phyloP scores from a whole-genome alignment of 2,797 vertebrate species.

The Chrosomus eos region DNA sequence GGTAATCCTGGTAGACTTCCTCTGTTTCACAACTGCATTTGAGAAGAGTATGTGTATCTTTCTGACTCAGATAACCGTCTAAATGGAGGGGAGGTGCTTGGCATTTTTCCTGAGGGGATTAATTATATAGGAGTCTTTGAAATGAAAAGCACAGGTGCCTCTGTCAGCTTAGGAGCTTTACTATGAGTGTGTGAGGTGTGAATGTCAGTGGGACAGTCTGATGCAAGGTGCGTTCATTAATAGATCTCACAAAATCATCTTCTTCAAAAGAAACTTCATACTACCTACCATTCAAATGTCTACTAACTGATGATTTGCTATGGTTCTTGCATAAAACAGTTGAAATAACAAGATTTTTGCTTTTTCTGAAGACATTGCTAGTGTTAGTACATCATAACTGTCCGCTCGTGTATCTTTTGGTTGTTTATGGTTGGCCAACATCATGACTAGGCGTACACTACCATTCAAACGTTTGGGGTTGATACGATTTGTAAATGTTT shows the following conservation, averaged over 20 bases:
- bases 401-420: background rate
- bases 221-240: background rate
- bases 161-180: background rate
- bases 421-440: background rate
- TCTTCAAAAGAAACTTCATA: background rate
- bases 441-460: background rate
- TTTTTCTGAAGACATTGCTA: background rate
- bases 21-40: slow-evolving; percentile 33
- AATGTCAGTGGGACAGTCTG: background rate
- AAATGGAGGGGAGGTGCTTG: slow-evolving; percentile 30
- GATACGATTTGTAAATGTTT: background rate
- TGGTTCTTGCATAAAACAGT: background rate
- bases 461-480: background rate
- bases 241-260: background rate
- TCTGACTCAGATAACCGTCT: slow-evolving; percentile 28
- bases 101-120: slow-evolving; percentile 35
- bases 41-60: slow-evolving; percentile 18
- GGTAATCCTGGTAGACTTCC: slow-evolving; percentile 10
- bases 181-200: slow-evolving; percentile 1
- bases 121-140: slow-evolving; percentile 40
- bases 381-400: background rate
- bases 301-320: background rate
- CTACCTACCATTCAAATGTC: background rate
- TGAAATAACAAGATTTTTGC: background rate
- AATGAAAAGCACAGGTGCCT: slow-evolving; percentile 44